These are phyloP conservation scores for Tillus elongatus DNA, from an alignment of 2,888 invertebrate genomes.

Conservation along the genomic window DNA sequence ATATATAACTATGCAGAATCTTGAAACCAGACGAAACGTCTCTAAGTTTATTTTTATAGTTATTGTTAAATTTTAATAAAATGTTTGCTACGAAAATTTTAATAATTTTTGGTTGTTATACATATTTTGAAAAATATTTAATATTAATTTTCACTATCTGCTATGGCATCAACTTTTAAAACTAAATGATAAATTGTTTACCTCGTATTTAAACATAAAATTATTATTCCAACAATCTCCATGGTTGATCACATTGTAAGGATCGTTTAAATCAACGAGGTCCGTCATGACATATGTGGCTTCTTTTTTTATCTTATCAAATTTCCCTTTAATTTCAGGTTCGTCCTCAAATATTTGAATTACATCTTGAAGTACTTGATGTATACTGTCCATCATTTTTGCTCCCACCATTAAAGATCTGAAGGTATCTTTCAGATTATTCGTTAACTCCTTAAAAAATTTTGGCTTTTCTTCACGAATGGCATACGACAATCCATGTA, in stretches of 20 bases:
- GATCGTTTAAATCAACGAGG: conserved; percentile 9
- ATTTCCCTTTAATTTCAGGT: conserved; percentile 11
- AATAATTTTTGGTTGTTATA: too few relatives aligned
- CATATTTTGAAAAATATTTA: too few relatives aligned
- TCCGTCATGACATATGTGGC: conserved; percentile 8
- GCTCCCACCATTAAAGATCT: background rate
- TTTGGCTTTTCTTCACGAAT: conserved; percentile 18
- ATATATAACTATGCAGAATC: too few relatives aligned
- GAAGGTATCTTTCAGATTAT: conserved; percentile 1
- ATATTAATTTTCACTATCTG: too few relatives aligned
- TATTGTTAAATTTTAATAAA: too few relatives aligned
- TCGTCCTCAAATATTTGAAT: conserved; percentile 6
- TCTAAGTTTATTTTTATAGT: too few relatives aligned
- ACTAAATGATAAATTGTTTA: conserved; percentile 10
- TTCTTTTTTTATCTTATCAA: conserved; percentile 11
- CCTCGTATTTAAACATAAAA: conserved; percentile 22
- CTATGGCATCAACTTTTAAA: too few relatives aligned
- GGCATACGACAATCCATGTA: conserved; percentile 24
- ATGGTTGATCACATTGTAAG: conserved; percentile 19
- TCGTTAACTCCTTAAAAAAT: conserved; percentile 14
- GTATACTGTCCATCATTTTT: background rate
- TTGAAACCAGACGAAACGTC: too few relatives aligned
- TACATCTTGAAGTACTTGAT: background rate
- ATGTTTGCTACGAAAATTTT: too few relatives aligned
- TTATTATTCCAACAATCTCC: conserved; percentile 23